Evolutionary conservation across 64 coral and sea anemone species (phyloP), one percentile per base, ranked within the genome.

Genomic region (Montipora efflorescens): DNA sequence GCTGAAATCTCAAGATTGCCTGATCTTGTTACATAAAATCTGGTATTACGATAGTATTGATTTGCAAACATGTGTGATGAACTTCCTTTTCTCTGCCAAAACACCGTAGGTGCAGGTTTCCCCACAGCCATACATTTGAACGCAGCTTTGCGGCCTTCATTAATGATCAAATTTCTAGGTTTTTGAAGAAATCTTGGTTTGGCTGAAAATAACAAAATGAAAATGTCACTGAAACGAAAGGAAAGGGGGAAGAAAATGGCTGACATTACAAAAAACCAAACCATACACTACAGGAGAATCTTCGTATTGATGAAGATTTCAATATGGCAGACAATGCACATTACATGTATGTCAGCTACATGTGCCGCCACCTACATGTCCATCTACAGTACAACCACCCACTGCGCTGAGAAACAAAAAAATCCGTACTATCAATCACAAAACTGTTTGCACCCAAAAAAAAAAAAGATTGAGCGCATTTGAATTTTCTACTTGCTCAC

Each of bases 121-220:
- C 96, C 96, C 20, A 57, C 47, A 8, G 96, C 93, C 4, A 47
- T 8, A 25, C 96, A 97, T 47, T 55, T 81, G 21, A 97, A 97
- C 4, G 48, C 88, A 4, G 89, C 93, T 78, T 53, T 66, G 22
- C 14, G 74, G 8, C 96, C 96, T 53, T 84, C 93, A 8, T 68
- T 92, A 4, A 88, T 79, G 77, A 95, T 86, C 47, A 92, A 47
- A 92, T 95, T 90, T 43, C n/a, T 61, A n/a, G 96, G 96, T 20
- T 66, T 62, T 51, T 89, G 20, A 47, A 71, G 68, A 15, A 97
- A 95, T 57, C 48, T 67, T 44, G 90, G 93, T 89, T 92, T 92
- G 5, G 89, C 96, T 97, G 90, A 21, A 77, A 92, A 13, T 22
- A 95, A 36, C 36, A 22, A 49, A 79, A 22, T 70, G 14, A 73